phyloP scores from a whole-genome alignment of 2,888 invertebrate genomes.

The Synergus laeviventris region DNA sequence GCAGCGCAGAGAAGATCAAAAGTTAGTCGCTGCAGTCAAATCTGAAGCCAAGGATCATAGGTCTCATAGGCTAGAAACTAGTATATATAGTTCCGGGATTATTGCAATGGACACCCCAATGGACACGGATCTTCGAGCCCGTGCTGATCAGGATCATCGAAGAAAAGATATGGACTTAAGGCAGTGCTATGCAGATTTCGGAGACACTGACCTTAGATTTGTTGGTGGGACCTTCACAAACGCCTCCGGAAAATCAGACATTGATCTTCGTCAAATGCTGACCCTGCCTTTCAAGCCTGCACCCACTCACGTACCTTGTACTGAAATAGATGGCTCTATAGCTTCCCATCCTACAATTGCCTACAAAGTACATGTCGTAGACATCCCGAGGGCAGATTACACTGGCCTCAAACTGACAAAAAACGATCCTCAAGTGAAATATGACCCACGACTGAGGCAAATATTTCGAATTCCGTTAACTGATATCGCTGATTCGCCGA shows the following conservation, averaged over 20 bases:
- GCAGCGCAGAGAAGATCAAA: slow-evolving; percentile 55
- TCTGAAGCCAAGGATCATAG: slow-evolving; percentile 50
- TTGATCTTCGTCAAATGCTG: slow-evolving; percentile 84
- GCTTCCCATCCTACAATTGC: slow-evolving; percentile 86
- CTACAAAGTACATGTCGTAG: slow-evolving; percentile 81
- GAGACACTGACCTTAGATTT: slow-evolving; percentile 82
- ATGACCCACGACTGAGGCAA: slow-evolving; percentile 87
- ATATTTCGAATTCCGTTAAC: slow-evolving; percentile 83
- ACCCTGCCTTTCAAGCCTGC: slow-evolving; percentile 87
- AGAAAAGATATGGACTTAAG: slow-evolving; percentile 78
- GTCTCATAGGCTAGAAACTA: slow-evolving; percentile 67
- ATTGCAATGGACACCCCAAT: slow-evolving; percentile 67
- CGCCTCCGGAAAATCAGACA: slow-evolving; percentile 78
- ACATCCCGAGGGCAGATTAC: slow-evolving; percentile 86
- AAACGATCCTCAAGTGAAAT: slow-evolving; percentile 83
- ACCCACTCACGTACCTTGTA: slow-evolving; percentile 89
- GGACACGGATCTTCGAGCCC: slow-evolving; percentile 72
- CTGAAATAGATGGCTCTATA: slow-evolving; percentile 90
- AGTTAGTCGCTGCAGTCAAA: slow-evolving; percentile 38
- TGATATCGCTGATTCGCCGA: slow-evolving; percentile 80
- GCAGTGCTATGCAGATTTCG: slow-evolving; percentile 77
- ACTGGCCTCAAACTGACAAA: slow-evolving; percentile 84
- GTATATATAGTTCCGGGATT: slow-evolving; percentile 74
- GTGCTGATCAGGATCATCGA: slow-evolving; percentile 70
- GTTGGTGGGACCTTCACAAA: slow-evolving; percentile 66